Evolutionary conservation across 2,888 invertebrate species (phyloP).

Genomic region (Trachelus troglodyta): DNA sequence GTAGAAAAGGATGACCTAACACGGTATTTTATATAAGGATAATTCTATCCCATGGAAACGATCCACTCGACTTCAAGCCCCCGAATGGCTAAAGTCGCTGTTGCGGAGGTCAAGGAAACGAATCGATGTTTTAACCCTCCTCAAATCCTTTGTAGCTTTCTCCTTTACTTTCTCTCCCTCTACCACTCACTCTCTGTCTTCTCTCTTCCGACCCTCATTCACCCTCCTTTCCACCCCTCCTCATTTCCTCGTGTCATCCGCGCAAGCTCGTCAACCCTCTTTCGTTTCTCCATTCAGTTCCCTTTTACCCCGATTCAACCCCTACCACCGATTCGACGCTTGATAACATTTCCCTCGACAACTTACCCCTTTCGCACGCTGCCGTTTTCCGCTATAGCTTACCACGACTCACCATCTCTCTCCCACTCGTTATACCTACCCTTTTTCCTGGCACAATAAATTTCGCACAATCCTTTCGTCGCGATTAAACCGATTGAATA

Average conservation of each 20-base stretch:
- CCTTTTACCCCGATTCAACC: slow-evolving; percentile 39
- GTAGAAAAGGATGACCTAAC: not conserved
- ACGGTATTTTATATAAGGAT: not conserved
- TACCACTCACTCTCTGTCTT: slow-evolving; percentile 24
- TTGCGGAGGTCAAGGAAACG: slow-evolving; percentile 63
- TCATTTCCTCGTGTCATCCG: slow-evolving; percentile 32
- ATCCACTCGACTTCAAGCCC: not conserved
- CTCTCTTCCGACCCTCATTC: slow-evolving; percentile 22
- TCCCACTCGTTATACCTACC: not conserved
- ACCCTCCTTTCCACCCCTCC: slow-evolving; percentile 35
- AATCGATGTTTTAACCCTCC: slow-evolving; percentile 55
- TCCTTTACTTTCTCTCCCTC: slow-evolving; percentile 35
- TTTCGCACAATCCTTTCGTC: not conserved
- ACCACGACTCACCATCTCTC: not conserved
- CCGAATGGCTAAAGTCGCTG: slow-evolving; percentile 3
- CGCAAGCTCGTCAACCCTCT: slow-evolving; percentile 48
- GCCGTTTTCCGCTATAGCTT: not conserved
- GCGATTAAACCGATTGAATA: not conserved
- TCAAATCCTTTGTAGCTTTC: slow-evolving; percentile 44
- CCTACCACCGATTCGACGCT: slow-evolving; percentile 55
- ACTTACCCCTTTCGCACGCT: slow-evolving; percentile 54
- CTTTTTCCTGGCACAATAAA: not conserved
- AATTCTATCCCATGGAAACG: not conserved
- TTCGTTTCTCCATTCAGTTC: slow-evolving; percentile 60
- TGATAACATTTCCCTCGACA: slow-evolving; percentile 64